A percentile compares a stretch with the other conserved stretches of the same genome.
Evolutionary conservation across 2,888 invertebrate species (phyloP).

Genomic region (Molorchus minor): DNA sequence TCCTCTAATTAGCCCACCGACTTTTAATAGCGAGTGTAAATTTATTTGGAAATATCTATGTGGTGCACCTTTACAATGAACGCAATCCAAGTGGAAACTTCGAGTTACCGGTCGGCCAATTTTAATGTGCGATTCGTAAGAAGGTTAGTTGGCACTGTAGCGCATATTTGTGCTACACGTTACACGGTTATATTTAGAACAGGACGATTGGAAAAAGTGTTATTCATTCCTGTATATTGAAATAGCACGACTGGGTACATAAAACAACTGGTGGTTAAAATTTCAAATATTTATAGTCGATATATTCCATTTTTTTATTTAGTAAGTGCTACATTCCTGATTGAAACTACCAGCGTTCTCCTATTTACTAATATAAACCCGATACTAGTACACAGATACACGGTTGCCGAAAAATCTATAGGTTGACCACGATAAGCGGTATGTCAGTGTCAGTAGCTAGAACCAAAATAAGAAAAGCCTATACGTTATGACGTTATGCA

Average conservation of each 20-base stretch:
- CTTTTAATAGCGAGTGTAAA: not conserved
- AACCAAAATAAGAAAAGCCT: too few species aligned
- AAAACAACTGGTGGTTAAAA: slow-evolving; percentile 20
- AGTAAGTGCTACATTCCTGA: too few species aligned
- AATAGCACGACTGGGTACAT: slow-evolving; percentile 19
- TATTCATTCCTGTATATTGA: slow-evolving; percentile 16
- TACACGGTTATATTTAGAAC: slow-evolving; percentile 18
- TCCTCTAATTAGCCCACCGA: slow-evolving; percentile 10
- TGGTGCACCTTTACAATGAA: not conserved
- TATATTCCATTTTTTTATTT: too few species aligned
- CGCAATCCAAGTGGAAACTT: not conserved
- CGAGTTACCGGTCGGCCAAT: not conserved
- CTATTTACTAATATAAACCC: too few species aligned
- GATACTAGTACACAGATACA: too few species aligned
- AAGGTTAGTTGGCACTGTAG: slow-evolving; percentile 17
- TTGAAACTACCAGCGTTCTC: too few species aligned
- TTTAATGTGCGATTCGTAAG: slow-evolving; percentile 9
- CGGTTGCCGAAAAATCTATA: too few species aligned
- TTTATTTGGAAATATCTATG: not conserved
- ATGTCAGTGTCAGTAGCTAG: too few species aligned
- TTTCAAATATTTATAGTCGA: slow-evolving; percentile 16
- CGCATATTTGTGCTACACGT: slow-evolving; percentile 20
- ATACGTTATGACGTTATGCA: too few species aligned
- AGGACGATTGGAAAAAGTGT: slow-evolving; percentile 13
- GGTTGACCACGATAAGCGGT: too few species aligned